Base-by-base conservation (phyloP, 1,140 invertebrate genomes). In the Eufriesea mexicana region DNA sequence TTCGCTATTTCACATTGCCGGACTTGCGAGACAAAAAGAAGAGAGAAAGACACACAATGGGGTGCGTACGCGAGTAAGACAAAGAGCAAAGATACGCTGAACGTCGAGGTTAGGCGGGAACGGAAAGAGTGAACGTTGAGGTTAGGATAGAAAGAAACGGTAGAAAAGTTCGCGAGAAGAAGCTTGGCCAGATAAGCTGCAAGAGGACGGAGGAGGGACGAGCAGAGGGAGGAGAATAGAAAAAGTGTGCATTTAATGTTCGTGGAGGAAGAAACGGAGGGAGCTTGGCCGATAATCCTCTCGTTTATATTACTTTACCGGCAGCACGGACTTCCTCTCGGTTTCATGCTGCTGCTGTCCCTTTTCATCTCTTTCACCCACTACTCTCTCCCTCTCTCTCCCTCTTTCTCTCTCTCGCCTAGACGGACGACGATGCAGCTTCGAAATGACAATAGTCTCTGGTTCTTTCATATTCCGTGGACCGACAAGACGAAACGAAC, bases 271-370 rank as follows among this genome's bases (percentile, higher is more conserved):
- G 79, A 81, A 81, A 74, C 71, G 76, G 28, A 77, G 55, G 47
- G 59, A 86, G 76, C 78, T 89, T 62, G 76, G 49, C 84, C 80
- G 87, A 89, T 89, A 89, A 89, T 89, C 87, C 81, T 89, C 86
- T 89, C 88, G 87, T 88, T 89, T 89, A 89, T 89, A 89, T 89
- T 89, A 89, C 81, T 89, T 86, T 80, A 86, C 76, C 84, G 73
- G 68, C 62, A 70, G 47, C 61, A 71, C 45, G 64, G 55, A 47
- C 62, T 72, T 67, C 51, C 28, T 73, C 77, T 68, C 25, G 12
- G 61, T 64, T 49, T 68, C 42, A 23, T 59, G 45, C 8, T 49
- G 25, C 23, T 79, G n/a, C 25, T 55, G 57, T 14, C 14, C 70
- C 6, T n/a, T n/a, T n/a, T n/a, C n/a, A n/a, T n/a, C n/a, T n/a